Base-by-base conservation (phyloP, 2,797 vertebrate genomes). In the Limnodromus scolopaceus region DNA sequence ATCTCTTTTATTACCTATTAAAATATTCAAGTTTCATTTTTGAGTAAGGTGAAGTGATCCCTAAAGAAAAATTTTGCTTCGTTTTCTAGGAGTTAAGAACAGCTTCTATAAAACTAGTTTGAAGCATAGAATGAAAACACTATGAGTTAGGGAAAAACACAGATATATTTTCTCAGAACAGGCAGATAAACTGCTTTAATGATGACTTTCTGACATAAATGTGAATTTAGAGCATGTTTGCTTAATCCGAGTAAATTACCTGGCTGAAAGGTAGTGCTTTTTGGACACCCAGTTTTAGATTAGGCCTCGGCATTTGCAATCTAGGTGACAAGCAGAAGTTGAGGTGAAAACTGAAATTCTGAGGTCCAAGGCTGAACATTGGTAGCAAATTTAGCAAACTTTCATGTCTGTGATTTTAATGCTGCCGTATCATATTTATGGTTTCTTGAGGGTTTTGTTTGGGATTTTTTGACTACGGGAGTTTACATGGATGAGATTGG, bases 1-100 rank as follows among this genome's bases (percentile, higher is more conserved):
- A 17, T 30, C 2, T 68, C 15, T 32, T 16, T 23, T 34, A 16
- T 48, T 51, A 4, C 0, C 0, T 48, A 24, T 48, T 76, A 16
- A 0, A 81, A 72, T 15, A 48, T 24, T 5, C 6, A 22, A 8
- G 28, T 60, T 81, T 64, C 4, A 15, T 24, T 78, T 85, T 19
- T 32, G 13, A 15, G 6, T 64, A 46, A 43, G 3, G 10, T 79
- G 20, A 55, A 75, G 9, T 13, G 20, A 89, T 77, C 46, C 11
- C 61, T 23, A 86, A 90, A 55, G 32, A 84, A 27, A 1, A 64
- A 13, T 6, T 53, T 30, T 84, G 6, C 13, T 76, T 43, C 51
- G 11, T 74, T 83, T 79, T 80, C 24, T 54, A 5, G 25, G 34
- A 54, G 17, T 38, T 34, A 79, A 60, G 39, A 72, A 70, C 13